A percentile compares a stretch with the other conserved stretches of the same genome.
Evolutionary conservation across 2,888 invertebrate genomes (phyloP).

Genomic region (Drosophila nr. fundita): DNA sequence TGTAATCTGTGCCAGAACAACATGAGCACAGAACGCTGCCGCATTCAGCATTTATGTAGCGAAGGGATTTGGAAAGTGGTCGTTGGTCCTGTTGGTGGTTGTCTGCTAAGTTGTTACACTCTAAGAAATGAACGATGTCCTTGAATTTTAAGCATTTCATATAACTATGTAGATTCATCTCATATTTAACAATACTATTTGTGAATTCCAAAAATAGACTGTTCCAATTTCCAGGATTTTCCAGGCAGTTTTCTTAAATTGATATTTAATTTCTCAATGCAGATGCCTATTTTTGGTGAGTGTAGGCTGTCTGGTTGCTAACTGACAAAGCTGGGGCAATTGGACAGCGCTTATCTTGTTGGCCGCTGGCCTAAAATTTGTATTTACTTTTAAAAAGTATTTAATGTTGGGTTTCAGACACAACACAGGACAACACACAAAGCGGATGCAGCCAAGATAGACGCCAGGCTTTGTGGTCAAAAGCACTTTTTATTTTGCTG

Average conservation of each 20-base stretch:
- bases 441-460: constrained; percentile 31
- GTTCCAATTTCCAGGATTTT: background rate
- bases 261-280: background rate
- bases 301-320: background rate
- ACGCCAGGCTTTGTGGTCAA: constrained; percentile 20
- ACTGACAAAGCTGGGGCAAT: constrained; percentile 27
- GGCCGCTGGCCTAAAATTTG: constrained; percentile 53
- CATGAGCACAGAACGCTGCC: constrained; percentile 50
- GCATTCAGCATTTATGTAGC: constrained; percentile 55
- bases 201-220: background rate
- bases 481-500: background rate
- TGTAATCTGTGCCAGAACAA: constrained; percentile 74
- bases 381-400: constrained; percentile 71
- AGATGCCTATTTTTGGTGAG: background rate
- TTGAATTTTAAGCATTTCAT: background rate
- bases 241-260: background rate
- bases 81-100: constrained; percentile 28
- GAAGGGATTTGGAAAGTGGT: constrained; percentile 50
- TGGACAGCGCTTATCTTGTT: constrained; percentile 63
- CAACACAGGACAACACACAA: constrained; percentile 20
- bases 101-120: constrained; percentile 6
- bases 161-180: background rate
- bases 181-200: background rate
- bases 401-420: constrained; percentile 51
- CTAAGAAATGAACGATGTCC: background rate